These are phyloP conservation scores for Drosophila prostipennis DNA, from an alignment of 2,888 invertebrate genomes.

Conservation along the genomic window DNA sequence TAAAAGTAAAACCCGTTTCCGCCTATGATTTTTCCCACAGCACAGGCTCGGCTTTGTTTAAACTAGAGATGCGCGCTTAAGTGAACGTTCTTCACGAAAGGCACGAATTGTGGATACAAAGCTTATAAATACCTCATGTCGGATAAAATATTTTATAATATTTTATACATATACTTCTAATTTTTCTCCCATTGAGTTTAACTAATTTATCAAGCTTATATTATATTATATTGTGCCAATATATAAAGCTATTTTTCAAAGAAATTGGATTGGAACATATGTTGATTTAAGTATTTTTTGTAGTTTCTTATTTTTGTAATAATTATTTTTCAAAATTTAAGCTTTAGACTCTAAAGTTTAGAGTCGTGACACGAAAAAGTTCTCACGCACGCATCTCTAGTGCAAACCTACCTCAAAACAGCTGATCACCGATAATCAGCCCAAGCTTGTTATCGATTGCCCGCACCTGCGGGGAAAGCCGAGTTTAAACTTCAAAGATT, in stretches of 20 bases:
- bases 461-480: conserved; percentile 17
- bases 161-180: too few species aligned
- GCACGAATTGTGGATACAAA: background rate
- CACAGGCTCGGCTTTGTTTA: conserved; percentile 42
- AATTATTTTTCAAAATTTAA: background rate
- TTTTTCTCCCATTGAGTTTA: background rate
- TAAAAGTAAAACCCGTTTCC: conserved; percentile 60
- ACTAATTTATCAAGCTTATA: background rate
- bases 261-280: too few species aligned
- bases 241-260: too few species aligned
- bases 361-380: conserved; percentile 1
- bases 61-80: conserved; percentile 11
- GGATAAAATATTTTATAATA: background rate
- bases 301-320: too few species aligned
- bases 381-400: background rate
- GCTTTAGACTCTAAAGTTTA: too few species aligned
- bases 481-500: background rate
- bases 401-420: conserved; percentile 64
- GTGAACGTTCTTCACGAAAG: background rate
- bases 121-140: background rate
- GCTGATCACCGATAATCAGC: conserved; percentile 45
- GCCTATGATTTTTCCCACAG: conserved; percentile 54
- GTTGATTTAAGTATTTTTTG: background rate
- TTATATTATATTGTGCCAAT: too few species aligned
- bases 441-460: conserved; percentile 48